These are phyloP conservation scores for Ceyx erithaca DNA, from an alignment of 2,797 vertebrate genomes.

Conservation along the genomic window DNA sequence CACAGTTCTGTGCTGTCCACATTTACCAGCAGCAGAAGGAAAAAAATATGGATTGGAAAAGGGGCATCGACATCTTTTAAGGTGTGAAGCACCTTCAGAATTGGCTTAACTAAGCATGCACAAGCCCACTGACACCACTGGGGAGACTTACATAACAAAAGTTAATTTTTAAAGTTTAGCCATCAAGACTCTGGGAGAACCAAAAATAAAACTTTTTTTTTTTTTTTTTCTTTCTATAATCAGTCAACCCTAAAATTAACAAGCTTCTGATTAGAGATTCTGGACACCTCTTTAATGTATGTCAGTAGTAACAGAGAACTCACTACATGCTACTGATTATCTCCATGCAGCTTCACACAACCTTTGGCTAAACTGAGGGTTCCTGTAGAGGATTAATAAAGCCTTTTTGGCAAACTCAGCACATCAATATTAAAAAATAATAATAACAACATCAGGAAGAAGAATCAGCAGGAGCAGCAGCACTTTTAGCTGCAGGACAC, in stretches of 20 bases:
- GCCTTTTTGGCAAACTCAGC: neutral
- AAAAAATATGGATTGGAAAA: neutral
- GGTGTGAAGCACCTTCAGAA: neutral
- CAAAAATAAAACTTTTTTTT: neutral
- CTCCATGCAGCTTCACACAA: neutral
- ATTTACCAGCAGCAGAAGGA: neutral
- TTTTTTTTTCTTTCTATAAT: neutral
- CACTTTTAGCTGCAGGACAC: neutral
- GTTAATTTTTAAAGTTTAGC: neutral
- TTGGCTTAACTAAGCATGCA: neutral
- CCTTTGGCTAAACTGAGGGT: neutral
- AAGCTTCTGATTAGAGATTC: neutral
- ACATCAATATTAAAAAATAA: neutral
- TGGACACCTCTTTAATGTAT: neutral
- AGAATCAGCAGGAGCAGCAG: neutral
- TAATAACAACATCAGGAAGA: neutral
- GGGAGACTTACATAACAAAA: neutral
- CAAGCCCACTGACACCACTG: neutral
- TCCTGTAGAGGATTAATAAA: neutral
- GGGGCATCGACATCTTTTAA: neutral
- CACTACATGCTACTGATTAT: rapidly evolving
- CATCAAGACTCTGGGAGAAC: neutral
- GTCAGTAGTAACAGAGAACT: neutral
- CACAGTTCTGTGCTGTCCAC: neutral
- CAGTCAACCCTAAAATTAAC: neutral